Percentiles rank a stretch among this genome's conserved stretches.
Evolutionary conservation across 2,797 vertebrate genomes (phyloP).

Genomic region (Alcedo atthis): DNA sequence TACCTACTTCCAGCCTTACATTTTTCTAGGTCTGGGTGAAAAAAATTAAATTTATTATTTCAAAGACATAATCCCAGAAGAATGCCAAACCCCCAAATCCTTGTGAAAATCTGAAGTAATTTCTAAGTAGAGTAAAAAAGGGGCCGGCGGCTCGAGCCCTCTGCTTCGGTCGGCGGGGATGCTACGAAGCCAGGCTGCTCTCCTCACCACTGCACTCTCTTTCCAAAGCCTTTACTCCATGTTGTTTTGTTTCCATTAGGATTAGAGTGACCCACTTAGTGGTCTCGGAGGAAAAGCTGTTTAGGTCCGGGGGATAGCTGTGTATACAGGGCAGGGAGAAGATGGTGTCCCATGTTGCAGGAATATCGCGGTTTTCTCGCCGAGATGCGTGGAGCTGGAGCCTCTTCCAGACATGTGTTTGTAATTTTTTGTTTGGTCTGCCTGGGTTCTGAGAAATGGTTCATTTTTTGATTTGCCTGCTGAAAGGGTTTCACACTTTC

Average conservation of each 20-base stretch:
- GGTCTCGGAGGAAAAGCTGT: background rate
- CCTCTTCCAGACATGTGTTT: conserved; percentile 54
- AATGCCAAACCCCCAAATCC: background rate
- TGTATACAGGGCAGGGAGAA: background rate
- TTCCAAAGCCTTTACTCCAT: background rate
- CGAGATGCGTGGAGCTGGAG: background rate
- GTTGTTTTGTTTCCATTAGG: background rate
- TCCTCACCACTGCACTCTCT: background rate
- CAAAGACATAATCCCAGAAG: background rate
- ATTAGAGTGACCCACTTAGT: background rate
- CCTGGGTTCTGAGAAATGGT: background rate
- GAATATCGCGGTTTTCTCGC: background rate
- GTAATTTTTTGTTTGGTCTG: conserved; percentile 60
- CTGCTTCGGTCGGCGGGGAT: background rate
- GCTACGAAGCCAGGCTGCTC: background rate
- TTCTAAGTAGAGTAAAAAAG: background rate
- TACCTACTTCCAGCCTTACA: background rate
- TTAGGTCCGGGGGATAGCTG: background rate
- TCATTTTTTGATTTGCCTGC: conserved; percentile 56
- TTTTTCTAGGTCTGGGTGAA: background rate
- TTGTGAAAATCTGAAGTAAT: background rate
- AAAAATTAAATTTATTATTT: background rate
- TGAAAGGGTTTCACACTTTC: conserved; percentile 66
- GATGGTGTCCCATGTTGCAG: background rate
- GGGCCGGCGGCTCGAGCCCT: fast-evolving